A percentile compares a stretch with the other conserved stretches of the same genome.
Evolutionary conservation across 2,797 vertebrate species (phyloP).

Genomic region (Syngnathus rostellatus): DNA sequence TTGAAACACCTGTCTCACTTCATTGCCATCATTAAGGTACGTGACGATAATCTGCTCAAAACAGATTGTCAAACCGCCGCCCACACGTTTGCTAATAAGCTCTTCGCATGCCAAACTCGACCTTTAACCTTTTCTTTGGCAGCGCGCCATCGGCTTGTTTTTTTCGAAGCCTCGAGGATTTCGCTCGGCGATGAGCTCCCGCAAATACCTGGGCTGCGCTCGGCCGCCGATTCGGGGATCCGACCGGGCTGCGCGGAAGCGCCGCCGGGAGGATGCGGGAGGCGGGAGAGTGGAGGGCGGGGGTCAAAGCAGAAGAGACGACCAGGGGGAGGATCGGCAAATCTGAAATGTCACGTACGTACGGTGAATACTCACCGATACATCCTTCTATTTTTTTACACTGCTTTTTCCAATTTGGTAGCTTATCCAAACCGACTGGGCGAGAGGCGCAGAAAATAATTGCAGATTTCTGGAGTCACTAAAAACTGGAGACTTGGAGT

Average conservation of each 20-base stretch:
- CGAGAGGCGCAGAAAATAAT: no score
- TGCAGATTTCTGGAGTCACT: no score
- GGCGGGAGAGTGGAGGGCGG: constrained; percentile 40
- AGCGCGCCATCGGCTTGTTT: neutral
- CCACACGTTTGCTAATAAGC: constrained; percentile 34
- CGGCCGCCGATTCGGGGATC: constrained; percentile 19
- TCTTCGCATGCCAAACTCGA: constrained; percentile 22
- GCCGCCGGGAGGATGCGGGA: constrained; percentile 45
- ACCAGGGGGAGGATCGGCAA: constrained; percentile 53
- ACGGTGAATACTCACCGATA: neutral
- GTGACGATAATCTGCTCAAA: constrained; percentile 30
- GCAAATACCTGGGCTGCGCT: constrained; percentile 47
- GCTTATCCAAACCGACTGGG: no score
- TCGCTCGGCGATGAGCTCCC: neutral
- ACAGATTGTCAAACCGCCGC: constrained; percentile 38
- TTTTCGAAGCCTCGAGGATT: neutral
- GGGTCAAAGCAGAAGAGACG: constrained; percentile 46
- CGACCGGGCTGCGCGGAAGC: constrained; percentile 30
- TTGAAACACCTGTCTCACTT: constrained; percentile 43
- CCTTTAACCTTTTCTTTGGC: constrained; percentile 5
- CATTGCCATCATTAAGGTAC: constrained; percentile 26
- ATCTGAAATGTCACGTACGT: constrained; percentile 61
- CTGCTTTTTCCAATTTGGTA: neutral
- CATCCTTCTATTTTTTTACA: neutral
- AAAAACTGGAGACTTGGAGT: neutral